A percentile compares a stretch with the other conserved stretches of the same genome.
phyloP scores from a whole-genome alignment of 2,113 vertebrate genomes.

The rat (Rattus norvegicus) region GRCr8 NC_086029.1:73871501-73872000 shows the following conservation, averaged over 20 bases:
- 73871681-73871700: constrained; percentile 42
- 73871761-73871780: background rate
- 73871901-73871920: background rate
- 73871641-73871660: background rate
- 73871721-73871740: constrained; percentile 70
- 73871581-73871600: background rate
- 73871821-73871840: constrained; percentile 87
- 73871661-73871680: constrained; percentile 38
- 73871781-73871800: constrained; percentile 48
- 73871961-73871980: constrained; percentile 87
- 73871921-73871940: constrained; percentile 60
- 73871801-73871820: constrained; percentile 77
- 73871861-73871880: constrained; percentile 88
- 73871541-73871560: fast-evolving
- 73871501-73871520: background rate
- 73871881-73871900: constrained; percentile 88
- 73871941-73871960: constrained; percentile 78
- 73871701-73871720: background rate
- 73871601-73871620: background rate
- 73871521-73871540: background rate
- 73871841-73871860: constrained; percentile 88
- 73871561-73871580: background rate
- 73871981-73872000: constrained; percentile 82
- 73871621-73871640: background rate
- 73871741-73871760: background rate